Base-by-base conservation (phyloP, 2,888 invertebrate genomes). In the Watsonalla cultraria region DNA sequence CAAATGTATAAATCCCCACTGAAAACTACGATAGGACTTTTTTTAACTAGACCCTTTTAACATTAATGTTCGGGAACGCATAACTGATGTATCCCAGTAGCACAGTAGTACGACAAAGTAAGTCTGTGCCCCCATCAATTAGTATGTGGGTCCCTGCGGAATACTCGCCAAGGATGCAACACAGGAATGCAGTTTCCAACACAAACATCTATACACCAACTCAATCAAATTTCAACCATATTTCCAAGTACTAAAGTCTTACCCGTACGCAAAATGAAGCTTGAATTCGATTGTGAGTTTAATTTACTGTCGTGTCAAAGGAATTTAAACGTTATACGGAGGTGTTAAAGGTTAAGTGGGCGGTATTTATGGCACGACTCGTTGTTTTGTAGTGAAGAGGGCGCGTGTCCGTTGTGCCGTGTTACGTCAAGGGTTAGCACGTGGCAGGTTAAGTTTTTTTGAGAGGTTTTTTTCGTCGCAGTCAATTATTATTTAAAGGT, bases 101-200 rank as follows among this genome's bases (percentile, higher is more conserved):
- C 11, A 42, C 42, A 42, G 42, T 42, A 39, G 37, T 49, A 49
- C 49, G 6, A 15, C 37, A 37, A 9, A 37, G 34, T 37, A 37
- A 37, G 49, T 14, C 66, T 65, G 68, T 65, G 64, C 66, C 73
- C 72, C 80, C 78, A 80, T 80, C 81, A 84, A 84, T 85, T 84
- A 80, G 80, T 77, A 74, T 74, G 74, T 74, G 64, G 75, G 73
- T 63, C 72, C 74, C 75, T 65, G 65, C 68, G 60, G 60, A 64
- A 66, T 73, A 64, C 65, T 64, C 63, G 64, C 61, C 66, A 61
- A 62, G 66, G 64, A 63, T 62, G 66, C 72, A 68, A 68, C 66
- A 66, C 55, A 72, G 76, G 76, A 78, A 78, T 78, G 72, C 71
- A 60, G 56, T 59, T 52, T 54, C 60, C 58, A 52, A 59, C 53